Evolutionary conservation across 2,797 vertebrate species (phyloP).

Genomic region (Sebastes minor): DNA sequence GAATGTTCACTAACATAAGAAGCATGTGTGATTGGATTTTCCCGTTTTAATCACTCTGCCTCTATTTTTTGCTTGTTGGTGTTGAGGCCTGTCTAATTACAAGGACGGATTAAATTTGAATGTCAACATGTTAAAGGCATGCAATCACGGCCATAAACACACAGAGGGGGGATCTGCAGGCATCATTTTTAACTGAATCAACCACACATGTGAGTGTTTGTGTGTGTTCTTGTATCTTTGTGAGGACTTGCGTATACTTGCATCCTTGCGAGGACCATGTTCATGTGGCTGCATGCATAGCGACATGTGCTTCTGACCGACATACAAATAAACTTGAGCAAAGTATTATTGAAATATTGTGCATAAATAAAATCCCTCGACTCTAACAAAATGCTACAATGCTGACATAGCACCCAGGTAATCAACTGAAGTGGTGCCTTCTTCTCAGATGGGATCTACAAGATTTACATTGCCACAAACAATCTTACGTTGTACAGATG

Average conservation of each 20-base stretch:
- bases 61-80: constrained; percentile 60
- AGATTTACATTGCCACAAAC: background rate
- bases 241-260: background rate
- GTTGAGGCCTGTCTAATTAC: constrained; percentile 59
- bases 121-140: constrained; percentile 68
- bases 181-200: constrained; percentile 5
- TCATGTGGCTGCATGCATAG: background rate
- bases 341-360: background rate
- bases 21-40: constrained; percentile 79
- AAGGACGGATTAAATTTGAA: constrained; percentile 63
- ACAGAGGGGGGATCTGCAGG: background rate
- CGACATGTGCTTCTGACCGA: background rate
- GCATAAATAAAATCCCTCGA: background rate
- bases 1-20: constrained; percentile 56
- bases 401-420: background rate
- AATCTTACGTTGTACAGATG: background rate
- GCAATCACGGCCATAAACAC: constrained; percentile 36
- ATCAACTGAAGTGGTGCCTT: background rate
- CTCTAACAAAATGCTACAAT: too few species aligned
- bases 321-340: background rate
- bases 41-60: constrained; percentile 69
- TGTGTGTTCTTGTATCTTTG: background rate
- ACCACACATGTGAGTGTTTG: background rate
- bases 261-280: background rate
- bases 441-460: background rate